Conservation (phyloP, 2,888 invertebrate species). For the Limnephilus lunatus region DNA sequence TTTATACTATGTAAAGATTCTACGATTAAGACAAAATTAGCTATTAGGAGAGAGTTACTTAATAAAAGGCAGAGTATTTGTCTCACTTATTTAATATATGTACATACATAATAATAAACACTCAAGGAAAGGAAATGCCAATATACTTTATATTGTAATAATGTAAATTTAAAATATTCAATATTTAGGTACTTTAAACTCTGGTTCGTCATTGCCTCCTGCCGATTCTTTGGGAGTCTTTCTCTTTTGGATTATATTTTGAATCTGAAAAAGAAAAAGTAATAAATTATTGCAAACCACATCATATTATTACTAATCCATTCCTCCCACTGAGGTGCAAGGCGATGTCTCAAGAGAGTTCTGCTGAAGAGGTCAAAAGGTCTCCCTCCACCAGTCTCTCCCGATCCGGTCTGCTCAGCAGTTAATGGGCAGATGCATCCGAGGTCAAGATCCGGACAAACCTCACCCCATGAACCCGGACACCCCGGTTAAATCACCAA, state of each 20-base stretch:
- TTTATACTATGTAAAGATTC: too few relatives aligned
- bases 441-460: too few relatives aligned
- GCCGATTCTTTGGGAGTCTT: conserved; percentile 77
- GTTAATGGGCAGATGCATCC: too few relatives aligned
- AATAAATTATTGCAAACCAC: neutral
- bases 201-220: conserved; percentile 77
- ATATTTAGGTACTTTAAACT: conserved; percentile 83
- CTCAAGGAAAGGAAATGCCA: neutral
- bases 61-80: neutral
- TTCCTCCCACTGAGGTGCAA: too few relatives aligned
- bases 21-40: neutral
- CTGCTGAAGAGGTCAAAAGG: too few relatives aligned
- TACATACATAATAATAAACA: neutral
- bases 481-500: too few relatives aligned
- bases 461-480: too few relatives aligned
- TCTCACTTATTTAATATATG: neutral
- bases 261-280: conserved; percentile 74
- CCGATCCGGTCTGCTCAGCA: too few relatives aligned
- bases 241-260: conserved; percentile 93
- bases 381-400: too few relatives aligned
- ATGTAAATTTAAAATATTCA: conserved; percentile 68
- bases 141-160: neutral
- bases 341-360: too few relatives aligned
- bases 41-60: too few relatives aligned
- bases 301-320: too few relatives aligned